Base-by-base conservation (phyloP, 1,140 invertebrate genomes). In the Idris sp. region DNA sequence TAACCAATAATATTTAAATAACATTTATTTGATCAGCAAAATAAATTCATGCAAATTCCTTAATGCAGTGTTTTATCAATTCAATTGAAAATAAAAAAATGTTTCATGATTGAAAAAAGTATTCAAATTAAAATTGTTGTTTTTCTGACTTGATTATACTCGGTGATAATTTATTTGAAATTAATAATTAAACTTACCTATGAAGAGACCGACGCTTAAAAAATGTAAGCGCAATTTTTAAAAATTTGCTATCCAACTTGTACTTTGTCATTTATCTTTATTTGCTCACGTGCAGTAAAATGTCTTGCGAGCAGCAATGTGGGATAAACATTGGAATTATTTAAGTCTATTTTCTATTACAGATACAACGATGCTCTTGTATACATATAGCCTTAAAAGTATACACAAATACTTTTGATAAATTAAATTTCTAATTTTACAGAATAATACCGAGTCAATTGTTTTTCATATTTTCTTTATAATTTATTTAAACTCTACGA, bases 211-310 rank as follows among this genome's bases (percentile, higher is more conserved):
- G 11, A n/a, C 22, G 14, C 4, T 5, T 61, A 40, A 61, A 61
- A 61, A 61, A 61, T 61, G 43, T 35, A 40, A 38, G 15, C 0
- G 43, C 44, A 49, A 61, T 61, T 49, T 46, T 61, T 30, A 40
- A 48, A 38, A 26, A n/a, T 26, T 46, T 7, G 8, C 8, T 22
- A 2, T n/a, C 3, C 44, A 22, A 19, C 16, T 18, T 14, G 44
- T 10, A 16, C 33, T 13, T 31, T 11, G 43, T 30, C 43, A 16
- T 49, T 58, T 61, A 31, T 61, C 56, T 35, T 49, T 61, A 61
- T 61, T 61, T 61, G 30, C 33, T 61, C 56, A 61, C 43, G 56
- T 61, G 56, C 35, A 61, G 35, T 31, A 49, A 49, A 61, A 49
- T 10, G 56, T 38, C 56, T 61, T 30, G 43, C 54, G 38, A 28